Conservation (phyloP, 2,113 vertebrate genomes). For the Zeus faber region DNA sequence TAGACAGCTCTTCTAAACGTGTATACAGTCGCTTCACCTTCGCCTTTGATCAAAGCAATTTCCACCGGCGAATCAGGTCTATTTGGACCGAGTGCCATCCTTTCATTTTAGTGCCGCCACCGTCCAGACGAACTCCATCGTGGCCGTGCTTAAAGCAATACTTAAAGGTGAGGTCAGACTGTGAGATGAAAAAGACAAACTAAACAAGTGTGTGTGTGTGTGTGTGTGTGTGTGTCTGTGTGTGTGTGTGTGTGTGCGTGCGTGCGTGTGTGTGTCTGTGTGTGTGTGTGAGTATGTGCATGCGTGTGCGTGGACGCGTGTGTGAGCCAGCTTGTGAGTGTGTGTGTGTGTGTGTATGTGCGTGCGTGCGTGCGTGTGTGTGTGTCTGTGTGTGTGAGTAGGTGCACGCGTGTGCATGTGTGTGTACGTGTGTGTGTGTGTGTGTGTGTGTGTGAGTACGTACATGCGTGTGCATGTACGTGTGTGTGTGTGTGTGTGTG, state of each 20-base stretch:
- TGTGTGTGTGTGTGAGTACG: too few species aligned
- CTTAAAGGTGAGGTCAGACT: not conserved
- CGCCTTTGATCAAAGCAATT: constrained; percentile 34
- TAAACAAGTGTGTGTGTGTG: not conserved
- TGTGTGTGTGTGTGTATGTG: not conserved
- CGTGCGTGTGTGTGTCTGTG: not conserved
- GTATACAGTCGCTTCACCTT: constrained; percentile 5
- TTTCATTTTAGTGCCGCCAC: constrained; percentile 28
- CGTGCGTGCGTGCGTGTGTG: not conserved
- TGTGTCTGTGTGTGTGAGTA: not conserved
- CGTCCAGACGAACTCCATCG: constrained; percentile 12
- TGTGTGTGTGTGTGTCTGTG: not conserved
- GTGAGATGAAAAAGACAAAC: constrained; percentile 18
- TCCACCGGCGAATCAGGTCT: constrained; percentile 16
- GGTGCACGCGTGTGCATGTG: not conserved
- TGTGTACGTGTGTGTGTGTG: not conserved
- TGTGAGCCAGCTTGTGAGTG: not conserved
- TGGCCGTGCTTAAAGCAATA: not conserved
- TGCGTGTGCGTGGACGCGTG: not conserved
- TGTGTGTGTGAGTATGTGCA: not conserved
- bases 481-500: too few species aligned
- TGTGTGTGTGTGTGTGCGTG: not conserved
- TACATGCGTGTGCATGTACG: too few species aligned
- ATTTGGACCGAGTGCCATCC: constrained; percentile 2
- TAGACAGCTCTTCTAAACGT: constrained; percentile 29